Conservation (phyloP, 2,797 vertebrate genomes). For the Megalops cyprinoides region DNA sequence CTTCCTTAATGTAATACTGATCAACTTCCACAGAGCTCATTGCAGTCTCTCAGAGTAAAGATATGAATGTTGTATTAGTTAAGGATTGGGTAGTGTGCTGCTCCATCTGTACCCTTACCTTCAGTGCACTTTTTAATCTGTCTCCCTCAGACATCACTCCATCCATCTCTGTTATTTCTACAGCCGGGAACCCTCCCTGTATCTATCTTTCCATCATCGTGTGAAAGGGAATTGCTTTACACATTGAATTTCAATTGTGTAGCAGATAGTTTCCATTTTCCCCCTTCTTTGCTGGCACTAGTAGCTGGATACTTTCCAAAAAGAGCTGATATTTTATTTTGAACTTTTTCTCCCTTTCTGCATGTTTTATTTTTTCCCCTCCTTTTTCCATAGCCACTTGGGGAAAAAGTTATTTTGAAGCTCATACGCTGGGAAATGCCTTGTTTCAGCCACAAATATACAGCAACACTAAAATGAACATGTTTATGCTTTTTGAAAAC, state of each 20-base stretch:
- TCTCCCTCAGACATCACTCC: conserved; percentile 53
- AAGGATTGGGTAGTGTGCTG: conserved; percentile 35
- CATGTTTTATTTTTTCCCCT: not conserved
- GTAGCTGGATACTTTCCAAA: conserved; percentile 7
- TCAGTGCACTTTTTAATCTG: conserved; percentile 49
- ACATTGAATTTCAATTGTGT: conserved; percentile 28
- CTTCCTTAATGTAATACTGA: conserved; percentile 38
- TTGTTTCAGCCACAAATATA: not conserved
- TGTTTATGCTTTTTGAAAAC: not conserved
- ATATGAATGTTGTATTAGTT: conserved; percentile 50
- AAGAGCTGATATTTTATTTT: conserved; percentile 2
- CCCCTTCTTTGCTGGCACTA: conserved; percentile 3
- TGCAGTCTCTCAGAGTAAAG: conserved; percentile 39
- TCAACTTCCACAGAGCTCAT: conserved; percentile 40
- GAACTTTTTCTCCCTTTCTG: not conserved
- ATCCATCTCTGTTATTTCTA: conserved; percentile 59
- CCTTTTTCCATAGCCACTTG: not conserved
- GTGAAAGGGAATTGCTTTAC: conserved; percentile 19
- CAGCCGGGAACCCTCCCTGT: conserved; percentile 46
- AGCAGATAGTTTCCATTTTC: not conserved
- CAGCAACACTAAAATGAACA: not conserved
- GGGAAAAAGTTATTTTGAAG: not conserved
- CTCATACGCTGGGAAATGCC: not conserved
- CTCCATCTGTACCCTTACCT: conserved; percentile 49
- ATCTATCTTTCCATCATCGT: conserved; percentile 36